These are phyloP conservation scores for Dryobota labecula DNA, from an alignment of 2,888 invertebrate genomes.

Conservation along the genomic window DNA sequence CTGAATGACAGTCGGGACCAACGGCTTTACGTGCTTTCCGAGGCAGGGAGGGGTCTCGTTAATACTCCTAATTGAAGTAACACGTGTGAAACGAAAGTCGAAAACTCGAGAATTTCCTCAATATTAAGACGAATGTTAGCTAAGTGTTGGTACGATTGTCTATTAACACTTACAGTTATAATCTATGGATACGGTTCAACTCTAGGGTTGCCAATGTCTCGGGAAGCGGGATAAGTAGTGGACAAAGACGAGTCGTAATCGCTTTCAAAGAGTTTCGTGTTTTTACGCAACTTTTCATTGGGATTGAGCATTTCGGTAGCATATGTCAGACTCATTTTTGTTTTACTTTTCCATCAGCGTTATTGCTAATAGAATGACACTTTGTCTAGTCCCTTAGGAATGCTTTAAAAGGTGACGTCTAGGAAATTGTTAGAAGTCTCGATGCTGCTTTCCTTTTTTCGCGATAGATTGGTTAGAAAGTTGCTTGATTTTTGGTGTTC, in stretches of 20 bases:
- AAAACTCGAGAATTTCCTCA: slow-evolving; percentile 37
- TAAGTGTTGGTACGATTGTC: slow-evolving; percentile 56
- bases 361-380: not conserved
- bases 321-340: too few relatives aligned
- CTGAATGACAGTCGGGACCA: too few relatives aligned
- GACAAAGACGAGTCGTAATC: not conserved
- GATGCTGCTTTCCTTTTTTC: too few relatives aligned
- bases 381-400: not conserved
- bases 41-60: too few relatives aligned
- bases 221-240: not conserved
- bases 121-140: slow-evolving; percentile 45
- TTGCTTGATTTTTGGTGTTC: too few relatives aligned
- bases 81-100: slow-evolving; percentile 52
- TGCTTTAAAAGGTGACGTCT: not conserved
- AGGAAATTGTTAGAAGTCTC: too few relatives aligned
- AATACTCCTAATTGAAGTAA: slow-evolving; percentile 52
- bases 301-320: too few relatives aligned
- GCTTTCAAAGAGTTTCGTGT: too few relatives aligned
- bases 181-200: slow-evolving; percentile 55
- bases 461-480: too few relatives aligned
- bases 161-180: slow-evolving; percentile 58
- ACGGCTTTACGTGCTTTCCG: too few relatives aligned
- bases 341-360: not conserved
- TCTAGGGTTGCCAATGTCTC: slow-evolving; percentile 36
- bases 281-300: not conserved